A percentile compares a stretch with the other conserved stretches of the same genome.
These are phyloP conservation scores for Latrodectus hesperus DNA, from an alignment of 2,888 invertebrate species.

Conservation along the genomic window DNA sequence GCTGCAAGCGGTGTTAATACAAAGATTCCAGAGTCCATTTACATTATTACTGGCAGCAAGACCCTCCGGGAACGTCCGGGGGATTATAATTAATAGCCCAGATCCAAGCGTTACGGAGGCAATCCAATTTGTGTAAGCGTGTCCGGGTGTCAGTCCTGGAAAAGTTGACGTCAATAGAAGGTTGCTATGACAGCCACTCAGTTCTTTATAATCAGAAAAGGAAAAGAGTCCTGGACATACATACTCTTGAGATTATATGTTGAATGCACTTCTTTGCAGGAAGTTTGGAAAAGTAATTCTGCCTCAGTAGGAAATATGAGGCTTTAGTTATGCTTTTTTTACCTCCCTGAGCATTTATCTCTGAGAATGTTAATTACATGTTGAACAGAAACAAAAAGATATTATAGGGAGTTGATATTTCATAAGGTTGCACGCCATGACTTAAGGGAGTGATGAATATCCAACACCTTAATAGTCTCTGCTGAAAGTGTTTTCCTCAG, in stretches of 20 bases:
- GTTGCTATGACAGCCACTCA: constrained; percentile 62
- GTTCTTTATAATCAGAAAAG: constrained; percentile 27
- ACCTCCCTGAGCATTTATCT: not conserved
- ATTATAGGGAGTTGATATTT: not conserved
- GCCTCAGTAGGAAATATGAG: not conserved
- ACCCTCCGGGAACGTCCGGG: constrained; percentile 33
- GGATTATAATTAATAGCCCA: constrained; percentile 68
- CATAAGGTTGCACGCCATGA: not conserved
- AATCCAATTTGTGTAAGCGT: constrained; percentile 64
- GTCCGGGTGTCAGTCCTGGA: constrained; percentile 43
- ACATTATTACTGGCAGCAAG: constrained; percentile 54
- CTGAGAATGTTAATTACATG: not conserved
- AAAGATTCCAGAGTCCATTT: constrained; percentile 57
- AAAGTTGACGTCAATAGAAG: constrained; percentile 53
- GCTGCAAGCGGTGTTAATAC: constrained; percentile 40
- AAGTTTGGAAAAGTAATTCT: constrained; percentile 10
- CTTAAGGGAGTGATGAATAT: constrained; percentile 72
- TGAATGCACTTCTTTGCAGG: constrained; percentile 34
- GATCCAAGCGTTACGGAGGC: constrained; percentile 47
- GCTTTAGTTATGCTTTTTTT: not conserved
- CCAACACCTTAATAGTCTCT: too few species aligned
- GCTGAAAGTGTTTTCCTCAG: too few species aligned
- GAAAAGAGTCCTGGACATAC: not conserved
- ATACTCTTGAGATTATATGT: constrained; percentile 21
- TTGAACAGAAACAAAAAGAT: not conserved